phyloP scores from a whole-genome alignment of 2,797 vertebrate genomes.

The Sebastes diploproa region DNA sequence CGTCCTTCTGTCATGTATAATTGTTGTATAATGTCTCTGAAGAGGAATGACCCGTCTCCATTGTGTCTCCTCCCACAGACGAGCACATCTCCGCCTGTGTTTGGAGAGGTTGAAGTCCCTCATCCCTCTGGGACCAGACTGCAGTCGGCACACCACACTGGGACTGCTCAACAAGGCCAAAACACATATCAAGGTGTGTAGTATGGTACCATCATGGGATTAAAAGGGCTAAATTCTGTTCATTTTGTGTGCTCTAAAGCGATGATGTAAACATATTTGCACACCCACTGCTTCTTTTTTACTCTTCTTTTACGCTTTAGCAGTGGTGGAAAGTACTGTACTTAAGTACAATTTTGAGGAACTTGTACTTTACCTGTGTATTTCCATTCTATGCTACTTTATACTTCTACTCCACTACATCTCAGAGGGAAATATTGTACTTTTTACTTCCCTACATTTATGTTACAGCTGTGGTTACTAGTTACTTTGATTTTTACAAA shows the following conservation, averaged over 20 bases:
- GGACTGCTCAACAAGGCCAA: slow-evolving; percentile 99
- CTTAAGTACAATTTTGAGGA: no score
- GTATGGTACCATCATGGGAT: neutral
- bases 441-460: no score
- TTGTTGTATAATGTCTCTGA: slow-evolving; percentile 9
- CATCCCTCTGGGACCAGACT: slow-evolving; percentile 97
- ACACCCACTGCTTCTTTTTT: neutral
- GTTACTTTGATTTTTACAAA: no score
- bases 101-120: slow-evolving; percentile 97
- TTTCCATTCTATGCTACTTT: no score
- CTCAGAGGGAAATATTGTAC: no score
- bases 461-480: no score
- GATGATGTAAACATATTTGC: neutral
- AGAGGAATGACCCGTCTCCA: slow-evolving; percentile 4
- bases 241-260: neutral
- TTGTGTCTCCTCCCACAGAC: slow-evolving; percentile 77
- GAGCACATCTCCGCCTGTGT: slow-evolving; percentile 98
- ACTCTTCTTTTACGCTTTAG: no score
- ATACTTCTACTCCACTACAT: no score
- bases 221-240: neutral
- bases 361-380: no score
- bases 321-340: no score
- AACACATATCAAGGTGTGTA: slow-evolving; percentile 96
- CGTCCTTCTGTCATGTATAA: neutral
- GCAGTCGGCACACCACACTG: slow-evolving; percentile 96